Base-by-base conservation (phyloP, 2,797 vertebrate genomes). In the Pangasius macronema region DNA sequence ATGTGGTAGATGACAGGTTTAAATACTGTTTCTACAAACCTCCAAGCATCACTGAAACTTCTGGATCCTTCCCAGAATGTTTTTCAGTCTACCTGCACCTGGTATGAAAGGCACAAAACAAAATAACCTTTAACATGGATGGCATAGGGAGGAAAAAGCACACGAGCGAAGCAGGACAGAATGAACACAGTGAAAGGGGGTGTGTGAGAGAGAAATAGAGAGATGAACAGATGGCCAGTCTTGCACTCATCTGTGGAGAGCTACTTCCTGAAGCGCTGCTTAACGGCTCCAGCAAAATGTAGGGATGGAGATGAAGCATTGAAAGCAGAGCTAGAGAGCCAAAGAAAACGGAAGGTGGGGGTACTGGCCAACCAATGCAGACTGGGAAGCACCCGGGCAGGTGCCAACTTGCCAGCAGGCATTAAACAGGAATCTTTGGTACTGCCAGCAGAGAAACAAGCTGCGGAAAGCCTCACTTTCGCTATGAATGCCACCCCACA, bases 201-300 rank as follows among this genome's bases (percentile, higher is more conserved):
- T 77, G 51, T 72, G 61, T 13, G 72, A 55, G 86, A 30, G 70
- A 46, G 83, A 61, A 24, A 79, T 11, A 86, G 55, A 77, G 59
- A 88, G 72, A 81, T 55, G 73, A 85, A 75, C 84, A 88, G 87
- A 86, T 86, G 73, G 83, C 85, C 83, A 85, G 90, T 90, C 91
- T 90, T 86, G 84, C 89, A 57, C 84, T 89, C 79, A 80, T 84
- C 68, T 81, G 85, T 86, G 87, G 88, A 86, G 79, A 87, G 86
- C 85, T 82, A 76, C 87, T 87, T 92, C 88, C 87, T 88, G 86
- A 88, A 86, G 85, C 27, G 55, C 77, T 89, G 82, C 68, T 88
- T 89, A 90, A 70, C 57, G 30, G 77, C 72, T 83, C 61, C 33
- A 85, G 84, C 55, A 51, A 84, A 87, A 82, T 61, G 46, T 68